These are phyloP conservation scores for Pteruthius melanotis DNA, from an alignment of 2,113 vertebrate species.

Conservation along the genomic window DNA sequence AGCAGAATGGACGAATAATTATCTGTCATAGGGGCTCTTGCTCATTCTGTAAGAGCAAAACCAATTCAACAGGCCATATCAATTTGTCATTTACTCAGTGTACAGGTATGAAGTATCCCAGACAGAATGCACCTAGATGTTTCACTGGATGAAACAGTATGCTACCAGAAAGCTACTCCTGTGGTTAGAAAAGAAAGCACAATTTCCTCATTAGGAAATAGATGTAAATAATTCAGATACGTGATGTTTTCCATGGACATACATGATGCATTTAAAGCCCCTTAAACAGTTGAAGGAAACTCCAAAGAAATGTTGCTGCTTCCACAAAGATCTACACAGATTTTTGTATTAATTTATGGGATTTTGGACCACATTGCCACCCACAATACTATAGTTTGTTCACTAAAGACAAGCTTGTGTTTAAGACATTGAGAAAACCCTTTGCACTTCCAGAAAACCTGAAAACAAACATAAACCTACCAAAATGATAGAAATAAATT, in stretches of 20 bases:
- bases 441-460: not conserved
- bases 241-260: not conserved
- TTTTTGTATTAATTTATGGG: not conserved
- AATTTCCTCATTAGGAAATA: constrained; percentile 23
- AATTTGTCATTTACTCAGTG: not conserved
- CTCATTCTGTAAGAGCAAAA: not conserved
- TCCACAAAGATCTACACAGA: not conserved
- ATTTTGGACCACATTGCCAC: not conserved
- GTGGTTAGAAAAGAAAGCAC: not conserved
- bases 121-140: not conserved
- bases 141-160: not conserved
- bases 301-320: not conserved
- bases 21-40: not conserved
- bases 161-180: not conserved
- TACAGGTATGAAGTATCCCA: not conserved
- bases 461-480: not conserved
- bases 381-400: not conserved
- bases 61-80: not conserved
- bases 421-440: not conserved
- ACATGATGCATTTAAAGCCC: not conserved
- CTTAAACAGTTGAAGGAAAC: not conserved
- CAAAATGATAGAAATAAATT: not conserved
- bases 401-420: not conserved
- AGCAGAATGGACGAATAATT: not conserved
- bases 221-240: not conserved